Percentiles rank a stretch among this genome's conserved stretches.
These are phyloP conservation scores for Hoplodrina blanda DNA, from an alignment of 2,888 invertebrate species.

Conservation along the genomic window DNA sequence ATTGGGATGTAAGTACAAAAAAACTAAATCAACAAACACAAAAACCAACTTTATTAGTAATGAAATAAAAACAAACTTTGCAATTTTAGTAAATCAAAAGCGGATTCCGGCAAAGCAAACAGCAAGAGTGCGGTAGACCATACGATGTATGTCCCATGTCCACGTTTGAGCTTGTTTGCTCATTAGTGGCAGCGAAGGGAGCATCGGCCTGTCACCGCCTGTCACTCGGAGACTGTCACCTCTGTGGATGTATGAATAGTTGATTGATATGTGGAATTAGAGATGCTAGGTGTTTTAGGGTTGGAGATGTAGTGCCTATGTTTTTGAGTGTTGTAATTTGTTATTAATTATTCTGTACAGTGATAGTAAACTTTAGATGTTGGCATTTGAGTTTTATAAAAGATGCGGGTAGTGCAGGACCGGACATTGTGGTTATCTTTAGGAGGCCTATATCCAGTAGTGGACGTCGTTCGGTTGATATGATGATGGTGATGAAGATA, in stretches of 20 bases:
- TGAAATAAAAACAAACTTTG: conserved; percentile 40
- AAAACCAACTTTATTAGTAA: conserved; percentile 12
- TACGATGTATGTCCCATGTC: conserved; percentile 61
- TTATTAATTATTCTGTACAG: not conserved
- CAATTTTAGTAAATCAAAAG: conserved; percentile 61
- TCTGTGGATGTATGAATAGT: conserved; percentile 60
- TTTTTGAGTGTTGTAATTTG: not conserved
- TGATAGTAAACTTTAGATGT: not conserved
- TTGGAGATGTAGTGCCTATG: not conserved
- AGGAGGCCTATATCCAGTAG: too few species aligned
- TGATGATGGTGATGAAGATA: too few species aligned
- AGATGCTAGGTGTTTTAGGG: conserved; percentile 32
- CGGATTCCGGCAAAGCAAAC: conserved; percentile 65
- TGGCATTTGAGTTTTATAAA: not conserved
- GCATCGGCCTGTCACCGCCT: conserved; percentile 65
- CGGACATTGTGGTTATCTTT: too few species aligned
- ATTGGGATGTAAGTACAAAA: not conserved
- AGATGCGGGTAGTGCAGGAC: too few species aligned
- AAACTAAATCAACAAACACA: conserved; percentile 8
- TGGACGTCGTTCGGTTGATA: too few species aligned
- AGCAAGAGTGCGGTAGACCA: conserved; percentile 66
- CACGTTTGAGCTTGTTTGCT: conserved; percentile 76
- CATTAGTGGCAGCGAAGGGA: conserved; percentile 79
- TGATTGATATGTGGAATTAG: conserved; percentile 65
- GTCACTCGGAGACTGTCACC: conserved; percentile 57